Evolutionary conservation across 2,888 invertebrate species (phyloP).

Genomic region (Spicauda simplicius): DNA sequence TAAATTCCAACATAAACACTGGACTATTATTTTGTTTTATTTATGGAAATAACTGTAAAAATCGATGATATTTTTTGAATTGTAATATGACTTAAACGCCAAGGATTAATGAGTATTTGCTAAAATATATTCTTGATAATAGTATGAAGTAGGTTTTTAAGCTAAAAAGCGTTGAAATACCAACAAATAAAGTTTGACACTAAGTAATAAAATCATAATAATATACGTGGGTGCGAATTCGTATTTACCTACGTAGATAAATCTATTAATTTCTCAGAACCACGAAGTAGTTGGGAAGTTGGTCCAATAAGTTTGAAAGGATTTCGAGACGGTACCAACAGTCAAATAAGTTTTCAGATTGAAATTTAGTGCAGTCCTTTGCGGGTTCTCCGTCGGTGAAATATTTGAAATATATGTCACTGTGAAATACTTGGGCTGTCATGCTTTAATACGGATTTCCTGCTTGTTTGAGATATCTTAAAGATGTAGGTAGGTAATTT

Average conservation of each 20-base stretch:
- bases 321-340: slow-evolving; percentile 56
- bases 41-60: too few species aligned
- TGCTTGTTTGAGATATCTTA: neutral
- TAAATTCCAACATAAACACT: too few species aligned
- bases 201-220: too few species aligned
- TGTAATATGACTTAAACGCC: too few species aligned
- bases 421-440: slow-evolving; percentile 20
- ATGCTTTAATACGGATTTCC: neutral
- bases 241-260: slow-evolving; percentile 15
- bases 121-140: too few species aligned
- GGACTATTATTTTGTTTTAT: too few species aligned
- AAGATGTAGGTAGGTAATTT: too few species aligned
- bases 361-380: slow-evolving; percentile 54
- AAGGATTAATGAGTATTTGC: too few species aligned
- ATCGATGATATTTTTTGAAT: too few species aligned
- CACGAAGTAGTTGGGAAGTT: slow-evolving; percentile 48
- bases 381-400: slow-evolving; percentile 40
- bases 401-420: slow-evolving; percentile 34
- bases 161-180: too few species aligned
- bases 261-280: slow-evolving; percentile 44
- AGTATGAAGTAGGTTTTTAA: too few species aligned
- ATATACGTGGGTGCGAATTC: neutral
- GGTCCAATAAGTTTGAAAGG: slow-evolving; percentile 62
- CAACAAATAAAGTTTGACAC: too few species aligned
- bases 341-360: slow-evolving; percentile 61